Evolutionary conservation across 1,140 invertebrate genomes (phyloP).

Genomic region (Diprion similis): DNA sequence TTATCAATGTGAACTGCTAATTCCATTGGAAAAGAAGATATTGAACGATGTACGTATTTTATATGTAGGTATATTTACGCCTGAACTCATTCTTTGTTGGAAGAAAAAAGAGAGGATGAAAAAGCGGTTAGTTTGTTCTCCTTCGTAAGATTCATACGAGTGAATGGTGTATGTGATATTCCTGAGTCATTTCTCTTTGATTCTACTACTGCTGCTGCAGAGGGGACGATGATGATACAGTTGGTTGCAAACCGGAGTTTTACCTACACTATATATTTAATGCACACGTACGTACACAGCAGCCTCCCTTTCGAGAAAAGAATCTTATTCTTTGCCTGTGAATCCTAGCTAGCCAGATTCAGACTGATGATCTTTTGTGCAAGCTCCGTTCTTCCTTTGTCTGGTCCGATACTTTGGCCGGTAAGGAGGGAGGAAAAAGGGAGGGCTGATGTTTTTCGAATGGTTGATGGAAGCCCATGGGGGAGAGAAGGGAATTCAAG

Average conservation of each 20-base stretch:
- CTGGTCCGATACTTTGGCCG: neutral
- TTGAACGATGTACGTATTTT: too few species aligned
- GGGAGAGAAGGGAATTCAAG: conserved; percentile 2
- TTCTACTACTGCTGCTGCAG: too few species aligned
- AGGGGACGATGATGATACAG: neutral
- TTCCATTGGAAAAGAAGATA: too few species aligned
- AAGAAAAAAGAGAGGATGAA: neutral
- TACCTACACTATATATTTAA: neutral
- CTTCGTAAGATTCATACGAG: neutral
- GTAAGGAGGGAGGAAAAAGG: neutral
- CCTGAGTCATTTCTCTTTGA: neutral
- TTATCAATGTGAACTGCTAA: too few species aligned
- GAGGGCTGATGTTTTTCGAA: conserved; percentile 1
- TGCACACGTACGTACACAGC: too few species aligned
- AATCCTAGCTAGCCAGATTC: neutral
- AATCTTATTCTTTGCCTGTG: neutral
- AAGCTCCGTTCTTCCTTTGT: conserved; percentile 1
- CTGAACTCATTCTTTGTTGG: neutral
- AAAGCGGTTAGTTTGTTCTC: too few species aligned
- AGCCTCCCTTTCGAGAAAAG: neutral
- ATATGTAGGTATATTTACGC: too few species aligned
- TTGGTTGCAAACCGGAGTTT: neutral
- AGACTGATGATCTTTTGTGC: neutral
- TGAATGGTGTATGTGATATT: neutral
- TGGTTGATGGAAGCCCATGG: neutral